These are phyloP conservation scores for Brachionus koreanus DNA, from an alignment of 1,140 invertebrate species.

Conservation along the genomic window DNA sequence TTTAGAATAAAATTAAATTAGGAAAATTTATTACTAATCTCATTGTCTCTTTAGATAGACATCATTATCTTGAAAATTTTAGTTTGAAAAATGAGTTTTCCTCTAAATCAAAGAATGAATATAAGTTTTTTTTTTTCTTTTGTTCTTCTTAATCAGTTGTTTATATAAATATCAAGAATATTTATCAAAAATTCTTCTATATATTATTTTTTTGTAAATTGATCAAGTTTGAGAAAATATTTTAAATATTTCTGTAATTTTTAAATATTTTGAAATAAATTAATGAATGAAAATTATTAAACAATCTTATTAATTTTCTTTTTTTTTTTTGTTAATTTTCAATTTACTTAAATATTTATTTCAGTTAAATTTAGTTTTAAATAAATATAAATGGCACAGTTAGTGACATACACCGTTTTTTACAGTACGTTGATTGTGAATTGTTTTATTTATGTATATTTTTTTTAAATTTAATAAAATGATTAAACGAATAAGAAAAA, in stretches of 20 bases:
- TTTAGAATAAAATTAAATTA: neutral
- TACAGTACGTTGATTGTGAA: too few species aligned
- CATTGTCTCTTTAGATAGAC: neutral
- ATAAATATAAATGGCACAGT: too few species aligned
- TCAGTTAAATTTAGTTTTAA: too few species aligned
- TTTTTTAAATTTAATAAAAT: too few species aligned
- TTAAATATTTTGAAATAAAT: neutral
- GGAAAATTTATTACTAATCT: neutral
- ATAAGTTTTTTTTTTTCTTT: neutral
- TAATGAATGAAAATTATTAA: neutral
- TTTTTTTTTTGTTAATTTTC: neutral
- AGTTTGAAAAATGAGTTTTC: neutral
- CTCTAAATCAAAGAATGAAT: neutral
- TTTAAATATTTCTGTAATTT: conserved; percentile 7
- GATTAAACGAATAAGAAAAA: too few species aligned
- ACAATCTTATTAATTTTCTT: too few species aligned
- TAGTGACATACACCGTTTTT: too few species aligned
- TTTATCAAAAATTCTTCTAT: neutral
- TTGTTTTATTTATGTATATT: too few species aligned
- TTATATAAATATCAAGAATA: conserved; percentile 6
- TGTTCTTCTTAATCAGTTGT: neutral
- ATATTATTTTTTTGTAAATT: conserved; percentile 4
- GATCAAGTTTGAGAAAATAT: neutral
- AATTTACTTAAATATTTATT: neutral
- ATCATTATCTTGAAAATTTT: neutral